Evolutionary conservation across 2,113 vertebrate genomes (phyloP).

Genomic region (Phoxinus phoxinus): DNA sequence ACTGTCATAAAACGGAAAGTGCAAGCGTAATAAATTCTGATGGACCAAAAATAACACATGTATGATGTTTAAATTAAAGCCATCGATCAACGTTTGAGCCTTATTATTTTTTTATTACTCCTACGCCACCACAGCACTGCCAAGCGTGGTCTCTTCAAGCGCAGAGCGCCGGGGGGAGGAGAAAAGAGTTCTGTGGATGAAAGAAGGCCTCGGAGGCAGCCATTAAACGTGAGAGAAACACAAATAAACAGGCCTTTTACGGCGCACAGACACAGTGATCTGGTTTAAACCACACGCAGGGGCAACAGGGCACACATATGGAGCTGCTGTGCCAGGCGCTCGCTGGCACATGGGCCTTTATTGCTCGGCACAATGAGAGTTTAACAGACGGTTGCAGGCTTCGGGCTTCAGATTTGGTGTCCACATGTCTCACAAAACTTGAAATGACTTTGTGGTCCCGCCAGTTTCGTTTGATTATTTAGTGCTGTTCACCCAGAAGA

Average conservation of each 20-base stretch:
- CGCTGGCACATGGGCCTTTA: conserved; percentile 52
- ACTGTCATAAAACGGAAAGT: conserved; percentile 30
- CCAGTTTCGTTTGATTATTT: conserved; percentile 45
- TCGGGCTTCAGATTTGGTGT: conserved; percentile 43
- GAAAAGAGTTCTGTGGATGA: conserved; percentile 34
- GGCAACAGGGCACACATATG: conserved; percentile 56
- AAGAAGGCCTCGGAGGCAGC: conserved; percentile 53
- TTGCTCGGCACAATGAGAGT: conserved; percentile 45
- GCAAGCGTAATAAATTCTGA: conserved; percentile 38
- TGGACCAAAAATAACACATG: conserved; percentile 49
- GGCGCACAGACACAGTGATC: conserved; percentile 49
- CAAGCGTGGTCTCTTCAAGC: conserved; percentile 36
- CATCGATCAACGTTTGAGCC: conserved; percentile 64
- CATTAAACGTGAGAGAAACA: conserved; percentile 58
- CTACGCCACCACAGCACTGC: conserved; percentile 44
- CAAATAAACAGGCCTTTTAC: conserved; percentile 64
- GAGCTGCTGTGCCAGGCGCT: conserved; percentile 53
- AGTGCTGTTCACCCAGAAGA: conserved; percentile 26
- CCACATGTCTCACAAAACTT: conserved; percentile 38
- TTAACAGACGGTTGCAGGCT: conserved; percentile 43
- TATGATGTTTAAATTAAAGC: conserved; percentile 71
- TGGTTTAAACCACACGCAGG: conserved; percentile 40
- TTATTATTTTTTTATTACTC: conserved; percentile 60
- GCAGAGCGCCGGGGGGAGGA: conserved; percentile 14
- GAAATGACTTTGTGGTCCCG: conserved; percentile 22